Conservation (phyloP, 2,113 vertebrate species). For the Apodemus speciosus region DNA sequence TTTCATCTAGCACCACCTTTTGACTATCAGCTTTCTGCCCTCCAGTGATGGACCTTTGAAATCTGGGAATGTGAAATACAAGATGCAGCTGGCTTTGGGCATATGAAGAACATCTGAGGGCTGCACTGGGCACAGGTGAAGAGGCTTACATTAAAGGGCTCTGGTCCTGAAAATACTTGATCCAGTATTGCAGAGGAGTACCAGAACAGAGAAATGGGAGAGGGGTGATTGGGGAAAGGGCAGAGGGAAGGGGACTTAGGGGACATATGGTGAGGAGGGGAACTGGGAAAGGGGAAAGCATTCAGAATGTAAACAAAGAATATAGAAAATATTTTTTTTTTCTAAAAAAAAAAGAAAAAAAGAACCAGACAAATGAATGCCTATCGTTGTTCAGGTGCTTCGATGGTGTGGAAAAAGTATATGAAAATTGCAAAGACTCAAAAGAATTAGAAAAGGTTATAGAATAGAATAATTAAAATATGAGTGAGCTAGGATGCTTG, state of each 20-base stretch:
- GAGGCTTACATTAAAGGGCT: conserved; percentile 62
- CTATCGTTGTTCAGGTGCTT: not conserved
- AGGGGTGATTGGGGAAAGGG: no score
- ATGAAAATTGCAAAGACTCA: not conserved
- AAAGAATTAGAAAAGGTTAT: not conserved
- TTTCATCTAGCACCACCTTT: not conserved
- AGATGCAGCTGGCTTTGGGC: not conserved
- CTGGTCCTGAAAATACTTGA: no score
- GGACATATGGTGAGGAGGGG: no score
- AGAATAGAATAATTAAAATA: not conserved
- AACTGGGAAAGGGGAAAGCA: no score
- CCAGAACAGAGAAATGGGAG: no score
- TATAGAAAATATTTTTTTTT: no score
- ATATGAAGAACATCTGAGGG: not conserved
- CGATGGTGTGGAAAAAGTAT: not conserved
- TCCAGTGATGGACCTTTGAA: not conserved
- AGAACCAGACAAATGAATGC: not conserved
- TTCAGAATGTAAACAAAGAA: no score
- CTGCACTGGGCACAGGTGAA: not conserved
- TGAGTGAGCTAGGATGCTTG: not conserved
- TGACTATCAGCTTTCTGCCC: not conserved
- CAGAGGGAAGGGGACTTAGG: no score
- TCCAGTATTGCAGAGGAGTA: no score
- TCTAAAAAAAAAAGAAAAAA: no score
- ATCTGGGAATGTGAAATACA: not conserved